phyloP scores from a whole-genome alignment of 2,888 invertebrate species.

The Cryptophagus acutangulus region DNA sequence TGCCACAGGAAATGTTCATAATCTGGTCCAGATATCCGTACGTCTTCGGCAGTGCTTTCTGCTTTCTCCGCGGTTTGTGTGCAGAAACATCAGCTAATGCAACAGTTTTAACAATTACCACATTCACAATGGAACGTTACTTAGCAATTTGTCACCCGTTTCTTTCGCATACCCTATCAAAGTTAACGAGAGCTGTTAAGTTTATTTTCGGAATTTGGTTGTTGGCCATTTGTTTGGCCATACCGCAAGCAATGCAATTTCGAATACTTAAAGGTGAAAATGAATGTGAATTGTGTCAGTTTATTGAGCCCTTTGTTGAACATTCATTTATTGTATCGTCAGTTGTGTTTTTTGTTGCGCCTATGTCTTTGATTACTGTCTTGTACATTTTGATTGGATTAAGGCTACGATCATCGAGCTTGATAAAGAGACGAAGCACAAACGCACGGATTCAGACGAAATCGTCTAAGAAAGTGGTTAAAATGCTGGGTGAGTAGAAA shows the following conservation, averaged over 20 bases:
- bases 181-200: constrained; percentile 76
- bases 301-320: constrained; percentile 46
- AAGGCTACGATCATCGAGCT: constrained; percentile 58
- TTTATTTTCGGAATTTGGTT: constrained; percentile 80
- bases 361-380: constrained; percentile 81
- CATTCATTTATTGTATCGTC: constrained; percentile 77
- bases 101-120: constrained; percentile 63
- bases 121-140: constrained; percentile 68
- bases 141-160: constrained; percentile 68
- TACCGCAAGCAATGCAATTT: constrained; percentile 63
- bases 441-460: constrained; percentile 32
- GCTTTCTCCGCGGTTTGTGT: constrained; percentile 69
- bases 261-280: constrained; percentile 47
- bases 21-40: constrained; percentile 76
- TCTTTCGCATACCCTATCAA: constrained; percentile 77
- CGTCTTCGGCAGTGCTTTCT: constrained; percentile 73
- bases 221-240: constrained; percentile 65
- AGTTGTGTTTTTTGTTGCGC: constrained; percentile 77
- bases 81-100: constrained; percentile 79
- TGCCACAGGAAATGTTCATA: constrained; percentile 77
- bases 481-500: constrained; percentile 61
- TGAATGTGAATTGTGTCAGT: constrained; percentile 34
- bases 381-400: constrained; percentile 74
- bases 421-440: constrained; percentile 34
- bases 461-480: constrained; percentile 50